Base-by-base conservation (phyloP, 2,113 vertebrate genomes). In the Podarcis muralis region DNA sequence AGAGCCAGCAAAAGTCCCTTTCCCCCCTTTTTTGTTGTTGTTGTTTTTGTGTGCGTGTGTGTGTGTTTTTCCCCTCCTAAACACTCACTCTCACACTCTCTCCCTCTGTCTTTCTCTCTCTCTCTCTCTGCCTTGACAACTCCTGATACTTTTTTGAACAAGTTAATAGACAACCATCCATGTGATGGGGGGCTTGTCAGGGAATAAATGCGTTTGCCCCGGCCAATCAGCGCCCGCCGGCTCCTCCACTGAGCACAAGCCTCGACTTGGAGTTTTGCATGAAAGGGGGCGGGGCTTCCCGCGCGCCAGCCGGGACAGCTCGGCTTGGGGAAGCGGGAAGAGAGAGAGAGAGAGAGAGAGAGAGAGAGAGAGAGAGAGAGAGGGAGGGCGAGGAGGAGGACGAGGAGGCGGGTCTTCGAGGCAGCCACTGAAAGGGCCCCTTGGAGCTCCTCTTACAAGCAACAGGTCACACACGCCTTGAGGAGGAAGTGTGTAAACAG, bases 111-210 rank as follows among this genome's bases (percentile, higher is more conserved):
- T 35, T 40, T 62, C 32, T 85, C 77, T 53, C 92, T 94, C 92
- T 94, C 96, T 96, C 95, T 96, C 97, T 96, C 97, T 97, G 98
- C 98, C 98, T 98, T 99, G 98, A 99, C 98, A 99, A 99, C 98
- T 99, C 98, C 98, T 97, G 98, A 98, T 98, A 99, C 97, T 99
- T 99, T 97, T 99, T 99, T 98, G 98, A 99, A 99, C 99, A 99
- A 99, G 98, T 99, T 99, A 99, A 99, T 99, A 99, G 99, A 99
- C 98, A 99, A 99, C 98, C 98, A 97, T 99, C 98, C 98, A 99
- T 99, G 98, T 98, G 98, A 98, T 96, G 98, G 97, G 97, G 98
- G 98, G 81, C 98, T 95, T 99, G 98, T 98, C 98, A 98, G 98
- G 97, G 97, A 99, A 99, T 99, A 99, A 99, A 99, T 99, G 98